These are phyloP conservation scores for Trisateles emortualis DNA, from an alignment of 2,888 invertebrate species.

Conservation along the genomic window DNA sequence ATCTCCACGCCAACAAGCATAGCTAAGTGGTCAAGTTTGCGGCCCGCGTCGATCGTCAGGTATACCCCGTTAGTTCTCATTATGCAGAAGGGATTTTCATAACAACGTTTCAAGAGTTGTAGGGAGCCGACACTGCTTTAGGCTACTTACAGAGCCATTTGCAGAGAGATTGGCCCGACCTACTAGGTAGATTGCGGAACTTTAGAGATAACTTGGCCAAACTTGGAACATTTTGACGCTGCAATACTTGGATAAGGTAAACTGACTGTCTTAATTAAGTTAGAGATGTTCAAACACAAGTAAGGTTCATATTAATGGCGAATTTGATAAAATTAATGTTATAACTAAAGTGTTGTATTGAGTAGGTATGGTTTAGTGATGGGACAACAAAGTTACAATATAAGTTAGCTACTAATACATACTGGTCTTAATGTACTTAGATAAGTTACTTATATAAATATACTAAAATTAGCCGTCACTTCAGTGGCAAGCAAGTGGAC, in stretches of 20 bases:
- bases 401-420: slow-evolving; percentile 29
- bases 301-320: slow-evolving; percentile 62
- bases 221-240: slow-evolving; percentile 84
- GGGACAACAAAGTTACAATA: slow-evolving; percentile 23
- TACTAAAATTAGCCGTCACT: no score
- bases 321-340: slow-evolving; percentile 55
- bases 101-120: slow-evolving; percentile 67
- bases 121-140: slow-evolving; percentile 68
- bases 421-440: slow-evolving; percentile 21
- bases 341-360: slow-evolving; percentile 25
- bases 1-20: slow-evolving; percentile 14
- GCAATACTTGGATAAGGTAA: slow-evolving; percentile 83
- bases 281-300: slow-evolving; percentile 67
- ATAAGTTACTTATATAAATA: no score
- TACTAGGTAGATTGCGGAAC: slow-evolving; percentile 82
- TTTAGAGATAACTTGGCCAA: slow-evolving; percentile 81
- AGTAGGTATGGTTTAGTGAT: slow-evolving; percentile 10
- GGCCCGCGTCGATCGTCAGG: slow-evolving; percentile 38
- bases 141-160: slow-evolving; percentile 82
- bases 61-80: slow-evolving; percentile 60
- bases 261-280: slow-evolving; percentile 82
- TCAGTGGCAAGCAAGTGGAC: no score
- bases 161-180: slow-evolving; percentile 79
- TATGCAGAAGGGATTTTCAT: slow-evolving; percentile 73
- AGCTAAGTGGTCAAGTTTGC: slow-evolving; percentile 48